Evolutionary conservation across 2,797 vertebrate species (phyloP).

Genomic region (Channallabes apus): DNA sequence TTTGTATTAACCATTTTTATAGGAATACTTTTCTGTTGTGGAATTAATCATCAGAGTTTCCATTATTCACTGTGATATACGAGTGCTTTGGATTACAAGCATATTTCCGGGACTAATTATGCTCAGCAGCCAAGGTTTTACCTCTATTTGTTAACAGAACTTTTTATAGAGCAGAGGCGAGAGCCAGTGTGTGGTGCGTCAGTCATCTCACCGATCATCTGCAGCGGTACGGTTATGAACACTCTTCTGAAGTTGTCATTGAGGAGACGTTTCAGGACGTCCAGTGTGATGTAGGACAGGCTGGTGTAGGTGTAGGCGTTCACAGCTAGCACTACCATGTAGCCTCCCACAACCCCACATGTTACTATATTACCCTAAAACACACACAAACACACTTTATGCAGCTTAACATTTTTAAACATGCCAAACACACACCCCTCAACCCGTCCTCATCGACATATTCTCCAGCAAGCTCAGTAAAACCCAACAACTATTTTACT

Average conservation of each 20-base stretch:
- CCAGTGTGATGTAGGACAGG: slow-evolving; percentile 86
- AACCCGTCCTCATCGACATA: too few species aligned
- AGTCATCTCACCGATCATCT: slow-evolving; percentile 81
- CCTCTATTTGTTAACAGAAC: not conserved
- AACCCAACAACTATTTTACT: too few species aligned
- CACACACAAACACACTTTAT: not conserved
- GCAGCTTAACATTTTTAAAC: not conserved
- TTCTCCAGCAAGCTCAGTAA: too few species aligned
- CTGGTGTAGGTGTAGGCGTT: slow-evolving; percentile 86
- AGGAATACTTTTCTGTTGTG: too few species aligned
- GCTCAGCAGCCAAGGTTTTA: too few species aligned
- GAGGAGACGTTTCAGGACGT: slow-evolving; percentile 87
- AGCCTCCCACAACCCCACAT: slow-evolving; percentile 83
- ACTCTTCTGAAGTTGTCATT: slow-evolving; percentile 76
- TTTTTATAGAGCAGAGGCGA: not conserved
- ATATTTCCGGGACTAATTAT: too few species aligned
- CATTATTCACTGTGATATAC: too few species aligned
- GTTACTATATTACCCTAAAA: slow-evolving; percentile 86
- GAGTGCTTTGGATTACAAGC: too few species aligned
- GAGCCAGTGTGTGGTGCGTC: not conserved
- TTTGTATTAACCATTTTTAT: too few species aligned
- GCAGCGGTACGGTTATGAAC: slow-evolving; percentile 85
- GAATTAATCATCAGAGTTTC: too few species aligned
- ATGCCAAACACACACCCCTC: too few species aligned
- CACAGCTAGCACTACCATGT: slow-evolving; percentile 80